A percentile compares a stretch with the other conserved stretches of the same genome.
These are phyloP conservation scores for Porites lobata DNA, from an alignment of 92 coral and sea anemone genomes.

Conservation along the genomic window DNA sequence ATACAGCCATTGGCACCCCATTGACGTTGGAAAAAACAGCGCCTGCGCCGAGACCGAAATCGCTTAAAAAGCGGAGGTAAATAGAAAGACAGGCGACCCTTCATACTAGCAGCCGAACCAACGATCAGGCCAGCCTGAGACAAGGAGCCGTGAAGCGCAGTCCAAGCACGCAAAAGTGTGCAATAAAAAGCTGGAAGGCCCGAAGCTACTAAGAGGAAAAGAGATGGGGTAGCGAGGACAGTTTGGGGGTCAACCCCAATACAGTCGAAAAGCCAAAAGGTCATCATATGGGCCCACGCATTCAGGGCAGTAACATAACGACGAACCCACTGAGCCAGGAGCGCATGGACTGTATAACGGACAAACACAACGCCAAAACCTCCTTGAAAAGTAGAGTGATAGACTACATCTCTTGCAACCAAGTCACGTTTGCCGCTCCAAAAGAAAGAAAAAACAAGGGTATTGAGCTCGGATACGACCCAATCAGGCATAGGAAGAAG, in stretches of 20 bases:
- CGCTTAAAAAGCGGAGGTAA: neutral
- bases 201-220: no score
- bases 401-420: no score
- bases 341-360: no score
- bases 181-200: neutral
- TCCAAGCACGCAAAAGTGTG: slow-evolving; percentile 36
- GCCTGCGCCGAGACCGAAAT: neutral
- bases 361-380: no score
- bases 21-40: neutral
- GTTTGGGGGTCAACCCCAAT: no score
- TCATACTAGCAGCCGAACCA: neutral
- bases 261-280: no score
- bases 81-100: neutral
- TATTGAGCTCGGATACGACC: neutral
- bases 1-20: slow-evolving; percentile 20
- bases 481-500: slow-evolving; percentile 25
- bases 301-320: no score
- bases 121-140: neutral
- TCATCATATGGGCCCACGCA: no score
- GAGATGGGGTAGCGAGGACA: no score
- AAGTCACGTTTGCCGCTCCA: no score
- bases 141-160: neutral
- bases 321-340: no score
- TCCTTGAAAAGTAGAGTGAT: no score
- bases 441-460: neutral